Evolutionary conservation across 2,797 vertebrate species (phyloP), one percentile per base, ranked within the genome.

Genomic region (Syngnathus rostellatus): DNA sequence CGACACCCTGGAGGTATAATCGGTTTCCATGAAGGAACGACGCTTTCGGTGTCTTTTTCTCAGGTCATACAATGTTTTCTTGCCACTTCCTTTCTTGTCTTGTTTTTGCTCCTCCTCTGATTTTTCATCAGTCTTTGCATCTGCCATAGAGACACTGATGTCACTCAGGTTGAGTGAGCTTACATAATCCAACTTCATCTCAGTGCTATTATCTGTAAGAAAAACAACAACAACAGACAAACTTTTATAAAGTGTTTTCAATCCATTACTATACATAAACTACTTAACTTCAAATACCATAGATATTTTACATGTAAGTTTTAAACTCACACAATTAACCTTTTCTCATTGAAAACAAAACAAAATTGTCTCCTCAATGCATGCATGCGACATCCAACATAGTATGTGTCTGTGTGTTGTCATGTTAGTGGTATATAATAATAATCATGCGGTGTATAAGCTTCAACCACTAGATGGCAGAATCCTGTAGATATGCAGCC

Each of bases 11-110:
- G 91, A 91, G 16, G 92, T 92, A 66, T 81, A 91, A 73, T 88
- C 78, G 0, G 90, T 92, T 79, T 92, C 89, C 84, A 92, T 76
- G 69, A 87, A 93, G 50, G 92, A 92, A 10, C 90, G 89, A 0
- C 91, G 89, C 67, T 92, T 92, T 14, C 85, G 85, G 50, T 86
- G 90, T 71, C 85, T 87, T 75, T 85, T 90, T 64, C 83, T 78
- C 54, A 89, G 79, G 65, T 86, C 81, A 40, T 78, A 76, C 57
- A 83, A 64, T 2, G 82, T 81, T 61, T 83, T 83, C 70, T 61
- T 60, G 43, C 64, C 74, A 69, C 76, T 77, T 63, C 68, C 75
- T 70, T 81, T 66, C 48, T 81, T 74, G 0, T 59, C 63, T 19
- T 9, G 55, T 53, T 25, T 69, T 31, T 19, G 59, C n/a, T 72